phyloP scores from a whole-genome alignment of 2,113 vertebrate genomes.

The Cyanoramphus novaezelandiae region DNA sequence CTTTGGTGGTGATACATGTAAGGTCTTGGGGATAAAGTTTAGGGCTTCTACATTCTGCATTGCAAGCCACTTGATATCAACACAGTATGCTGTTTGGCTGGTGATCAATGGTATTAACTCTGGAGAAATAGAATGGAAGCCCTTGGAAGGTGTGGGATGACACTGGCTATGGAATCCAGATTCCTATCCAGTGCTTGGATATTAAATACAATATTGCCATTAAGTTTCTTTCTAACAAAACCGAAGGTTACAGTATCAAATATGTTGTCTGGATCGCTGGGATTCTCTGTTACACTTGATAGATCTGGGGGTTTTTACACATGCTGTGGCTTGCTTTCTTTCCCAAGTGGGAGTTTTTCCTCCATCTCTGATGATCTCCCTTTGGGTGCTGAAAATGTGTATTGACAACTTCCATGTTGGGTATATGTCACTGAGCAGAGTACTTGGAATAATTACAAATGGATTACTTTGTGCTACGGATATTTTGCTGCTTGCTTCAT shows the following conservation, averaged over 20 bases:
- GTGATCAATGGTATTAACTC: not conserved
- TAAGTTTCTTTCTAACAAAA: not conserved
- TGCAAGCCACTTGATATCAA: not conserved
- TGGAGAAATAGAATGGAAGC: not conserved
- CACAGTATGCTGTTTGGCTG: not conserved
- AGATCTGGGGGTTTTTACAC: fast-evolving
- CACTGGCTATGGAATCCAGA: not conserved
- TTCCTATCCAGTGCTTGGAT: not conserved
- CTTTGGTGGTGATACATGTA: not conserved
- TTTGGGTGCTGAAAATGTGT: not conserved
- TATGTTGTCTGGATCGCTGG: not conserved
- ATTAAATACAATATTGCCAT: not conserved
- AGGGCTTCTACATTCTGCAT: not conserved
- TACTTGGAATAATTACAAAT: not conserved
- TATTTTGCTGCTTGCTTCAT: not conserved
- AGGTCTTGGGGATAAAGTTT: not conserved
- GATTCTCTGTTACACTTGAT: not conserved
- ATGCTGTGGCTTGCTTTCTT: not conserved
- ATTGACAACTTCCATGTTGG: not conserved
- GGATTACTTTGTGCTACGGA: not conserved
- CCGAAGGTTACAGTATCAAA: not conserved
- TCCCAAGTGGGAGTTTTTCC: not conserved
- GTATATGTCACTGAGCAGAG: not conserved
- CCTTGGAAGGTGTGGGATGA: not conserved
- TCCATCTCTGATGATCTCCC: not conserved